phyloP scores from a whole-genome alignment of 2,113 vertebrate species.

The Rhipidura dahli region DNA sequence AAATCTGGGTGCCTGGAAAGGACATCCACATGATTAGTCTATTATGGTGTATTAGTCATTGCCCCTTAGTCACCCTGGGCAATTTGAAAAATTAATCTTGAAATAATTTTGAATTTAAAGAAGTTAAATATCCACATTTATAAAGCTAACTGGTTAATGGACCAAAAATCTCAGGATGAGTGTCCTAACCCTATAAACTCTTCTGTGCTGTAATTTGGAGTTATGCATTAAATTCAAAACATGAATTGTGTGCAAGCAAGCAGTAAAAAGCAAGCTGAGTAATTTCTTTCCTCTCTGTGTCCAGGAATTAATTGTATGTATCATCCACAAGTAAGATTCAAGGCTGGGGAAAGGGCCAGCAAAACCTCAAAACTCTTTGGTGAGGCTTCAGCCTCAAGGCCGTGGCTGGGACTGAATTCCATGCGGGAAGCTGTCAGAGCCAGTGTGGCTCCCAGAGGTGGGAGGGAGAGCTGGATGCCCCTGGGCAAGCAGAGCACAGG shows the following conservation, averaged over 20 bases:
- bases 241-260: background rate
- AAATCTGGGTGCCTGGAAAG: background rate
- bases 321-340: background rate
- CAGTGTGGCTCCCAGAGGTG: background rate
- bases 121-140: background rate
- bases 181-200: background rate
- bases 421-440: background rate
- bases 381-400: accelerated
- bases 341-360: background rate
- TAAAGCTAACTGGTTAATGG: background rate
- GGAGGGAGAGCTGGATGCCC: background rate
- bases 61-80: background rate
- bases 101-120: background rate
- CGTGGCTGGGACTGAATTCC: background rate
- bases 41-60: background rate
- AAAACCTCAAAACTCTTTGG: background rate
- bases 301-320: background rate
- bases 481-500: background rate
- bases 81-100: background rate
- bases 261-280: background rate
- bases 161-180: background rate
- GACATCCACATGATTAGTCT: background rate
- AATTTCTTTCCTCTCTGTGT: background rate
- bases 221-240: background rate
- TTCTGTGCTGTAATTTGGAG: background rate